Evolutionary conservation across 1,140 invertebrate species (phyloP).

Genomic region (Halotydeus destructor): DNA sequence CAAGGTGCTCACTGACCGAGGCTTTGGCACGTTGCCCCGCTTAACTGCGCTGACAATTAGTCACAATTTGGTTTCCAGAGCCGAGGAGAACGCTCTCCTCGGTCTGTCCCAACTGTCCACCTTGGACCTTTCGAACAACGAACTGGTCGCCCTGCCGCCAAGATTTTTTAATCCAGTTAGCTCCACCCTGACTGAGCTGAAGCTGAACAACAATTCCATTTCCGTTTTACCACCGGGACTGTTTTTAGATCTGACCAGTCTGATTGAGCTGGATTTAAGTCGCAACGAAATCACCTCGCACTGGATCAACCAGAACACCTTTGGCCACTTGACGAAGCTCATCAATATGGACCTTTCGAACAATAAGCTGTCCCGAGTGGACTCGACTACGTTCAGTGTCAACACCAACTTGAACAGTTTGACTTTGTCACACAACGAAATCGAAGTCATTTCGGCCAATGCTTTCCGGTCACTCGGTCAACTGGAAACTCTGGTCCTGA

Average conservation of each 20-base stretch:
- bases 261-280: conserved; percentile 63
- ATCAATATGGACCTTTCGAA: conserved; percentile 62
- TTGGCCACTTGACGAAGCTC: conserved; percentile 60
- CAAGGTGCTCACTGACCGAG: conserved; percentile 34
- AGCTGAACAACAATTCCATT: conserved; percentile 64
- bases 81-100: conserved; percentile 48
- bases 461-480: conserved; percentile 54
- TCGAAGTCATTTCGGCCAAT: conserved; percentile 17
- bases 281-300: conserved; percentile 62
- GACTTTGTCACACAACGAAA: conserved; percentile 18
- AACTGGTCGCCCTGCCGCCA: conserved; percentile 47
- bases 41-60: conserved; percentile 42
- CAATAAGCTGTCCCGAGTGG: conserved; percentile 56
- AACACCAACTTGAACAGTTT: conserved; percentile 27
- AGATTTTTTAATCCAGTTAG: conserved; percentile 42
- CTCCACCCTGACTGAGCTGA: conserved; percentile 63
- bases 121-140: conserved; percentile 63
- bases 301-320: conserved; percentile 54
- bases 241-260: conserved; percentile 50
- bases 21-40: conserved; percentile 13
- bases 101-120: conserved; percentile 48
- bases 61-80: conserved; percentile 56
- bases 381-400: conserved; percentile 33
- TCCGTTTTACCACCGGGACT: conserved; percentile 49
- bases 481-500: conserved; percentile 56